Conservation (phyloP, 2,888 invertebrate species). For the Stictocephala bisonia region DNA sequence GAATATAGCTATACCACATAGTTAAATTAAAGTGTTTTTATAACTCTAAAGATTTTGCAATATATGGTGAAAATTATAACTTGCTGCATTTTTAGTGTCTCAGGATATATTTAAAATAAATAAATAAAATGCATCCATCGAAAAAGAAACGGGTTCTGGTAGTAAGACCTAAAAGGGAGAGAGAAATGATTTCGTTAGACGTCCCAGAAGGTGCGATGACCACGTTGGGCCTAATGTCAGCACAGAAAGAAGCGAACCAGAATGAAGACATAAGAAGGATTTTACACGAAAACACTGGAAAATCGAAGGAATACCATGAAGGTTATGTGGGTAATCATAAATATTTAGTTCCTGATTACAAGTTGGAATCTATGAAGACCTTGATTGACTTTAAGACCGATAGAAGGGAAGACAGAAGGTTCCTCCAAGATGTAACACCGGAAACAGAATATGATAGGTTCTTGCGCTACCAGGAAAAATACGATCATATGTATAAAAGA, state of each 20-base stretch:
- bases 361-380: not conserved
- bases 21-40: no score
- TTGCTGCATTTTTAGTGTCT: no score
- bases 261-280: no score
- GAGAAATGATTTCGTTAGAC: not conserved
- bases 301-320: no score
- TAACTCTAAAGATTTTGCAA: no score
- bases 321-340: not conserved
- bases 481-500: conserved; percentile 40
- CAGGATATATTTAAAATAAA: no score
- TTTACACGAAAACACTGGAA: no score
- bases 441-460: not conserved
- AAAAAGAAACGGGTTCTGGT: not conserved
- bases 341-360: not conserved
- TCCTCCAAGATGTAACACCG: not conserved
- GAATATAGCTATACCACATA: no score
- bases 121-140: no score
- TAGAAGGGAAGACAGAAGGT: not conserved
- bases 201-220: not conserved
- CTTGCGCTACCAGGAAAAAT: not conserved
- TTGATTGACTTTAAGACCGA: not conserved
- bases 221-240: no score
- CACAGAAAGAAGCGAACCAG: not conserved
- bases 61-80: no score
- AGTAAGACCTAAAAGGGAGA: not conserved